Evolutionary conservation across 2,888 invertebrate species (phyloP), one percentile per base, ranked within the genome.

Genomic region (Patella caerulea): DNA sequence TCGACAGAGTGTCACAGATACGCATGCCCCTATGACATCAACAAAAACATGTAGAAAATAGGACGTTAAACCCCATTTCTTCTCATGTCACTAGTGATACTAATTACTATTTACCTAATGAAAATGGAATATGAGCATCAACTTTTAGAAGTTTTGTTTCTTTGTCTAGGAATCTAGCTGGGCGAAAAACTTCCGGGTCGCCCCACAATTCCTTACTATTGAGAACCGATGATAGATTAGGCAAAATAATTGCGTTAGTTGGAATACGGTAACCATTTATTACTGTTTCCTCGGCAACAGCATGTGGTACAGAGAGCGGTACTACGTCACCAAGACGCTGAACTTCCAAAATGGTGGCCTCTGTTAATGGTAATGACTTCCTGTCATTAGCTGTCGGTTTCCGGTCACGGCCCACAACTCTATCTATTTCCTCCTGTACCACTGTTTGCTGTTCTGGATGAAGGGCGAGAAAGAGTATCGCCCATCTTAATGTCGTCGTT

Each of bases 401-500:
- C 29, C 80, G 69, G 53, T 80, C 65, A 15, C 56, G 55, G 75
- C 90, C 90, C 77, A 92, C 90, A 74, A 92, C 88, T 11, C 82
- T 79, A 29, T 76, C 76, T 17, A 76, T 11, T 71, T 76, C 76
- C 45, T 72, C 24, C 17, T 76, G 76, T 3, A 53, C 72, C 55
- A 24, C 71, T n/a, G 12, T 54, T 56, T 76, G 76, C 15, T 71
- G 94, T 17, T 95, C 93, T 71, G 95, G 95, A 88, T 96, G 94
- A 72, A 95, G 93, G 12, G 95, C 96, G 89, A 97, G 94, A 86
- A 96, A 93, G 82, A 95, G 95, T 11, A 97, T 93, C 81, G 95
- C 95, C 93, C 96, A 97, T 88, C 95, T 95, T 82, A 96, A 95
- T 2, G 95, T 96, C 34, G 96, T 95, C n/a, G 95, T 94, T 0